phyloP scores from a whole-genome alignment of 1,140 invertebrate species.

The Scaptomyza hsui region DNA sequence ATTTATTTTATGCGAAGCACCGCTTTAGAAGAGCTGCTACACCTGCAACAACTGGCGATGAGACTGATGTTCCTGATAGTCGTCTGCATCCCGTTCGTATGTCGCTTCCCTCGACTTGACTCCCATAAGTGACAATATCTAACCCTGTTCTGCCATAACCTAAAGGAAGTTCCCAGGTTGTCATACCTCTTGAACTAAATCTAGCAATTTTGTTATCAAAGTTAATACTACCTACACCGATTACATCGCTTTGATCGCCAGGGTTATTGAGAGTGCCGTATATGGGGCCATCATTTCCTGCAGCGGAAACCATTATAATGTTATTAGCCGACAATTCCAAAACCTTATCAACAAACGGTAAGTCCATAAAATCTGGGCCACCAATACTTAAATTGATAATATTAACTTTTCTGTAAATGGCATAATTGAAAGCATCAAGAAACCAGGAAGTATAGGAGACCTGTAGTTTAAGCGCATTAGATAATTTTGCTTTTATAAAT shows the following conservation, averaged over 20 bases:
- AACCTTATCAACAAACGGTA: slow-evolving; percentile 99
- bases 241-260: slow-evolving; percentile 99
- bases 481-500: background rate
- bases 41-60: slow-evolving; percentile 97
- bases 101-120: slow-evolving; percentile 94
- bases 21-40: slow-evolving; percentile 86
- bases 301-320: slow-evolving; percentile 97
- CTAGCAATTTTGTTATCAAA: slow-evolving; percentile 98
- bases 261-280: slow-evolving; percentile 99
- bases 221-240: slow-evolving; percentile 98
- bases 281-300: slow-evolving; percentile 98
- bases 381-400: slow-evolving; percentile 98
- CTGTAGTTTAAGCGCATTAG: slow-evolving; percentile 40
- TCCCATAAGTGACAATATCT: slow-evolving; percentile 98
- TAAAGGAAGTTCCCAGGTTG: slow-evolving; percentile 96
- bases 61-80: slow-evolving; percentile 96
- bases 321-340: slow-evolving; percentile 98
- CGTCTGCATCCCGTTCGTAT: slow-evolving; percentile 94
- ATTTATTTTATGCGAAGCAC: slow-evolving; percentile 79
- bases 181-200: slow-evolving; percentile 98
- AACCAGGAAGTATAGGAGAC: slow-evolving; percentile 99
- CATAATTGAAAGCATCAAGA: slow-evolving; percentile 99
- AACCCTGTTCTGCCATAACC: slow-evolving; percentile 97
- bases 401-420: slow-evolving; percentile 96
- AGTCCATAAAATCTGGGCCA: slow-evolving; percentile 98